Percentiles rank a stretch among this genome's conserved stretches.
Evolutionary conservation across 2,797 vertebrate species (phyloP).

Genomic region (Paratrypauchen microcephalus): DNA sequence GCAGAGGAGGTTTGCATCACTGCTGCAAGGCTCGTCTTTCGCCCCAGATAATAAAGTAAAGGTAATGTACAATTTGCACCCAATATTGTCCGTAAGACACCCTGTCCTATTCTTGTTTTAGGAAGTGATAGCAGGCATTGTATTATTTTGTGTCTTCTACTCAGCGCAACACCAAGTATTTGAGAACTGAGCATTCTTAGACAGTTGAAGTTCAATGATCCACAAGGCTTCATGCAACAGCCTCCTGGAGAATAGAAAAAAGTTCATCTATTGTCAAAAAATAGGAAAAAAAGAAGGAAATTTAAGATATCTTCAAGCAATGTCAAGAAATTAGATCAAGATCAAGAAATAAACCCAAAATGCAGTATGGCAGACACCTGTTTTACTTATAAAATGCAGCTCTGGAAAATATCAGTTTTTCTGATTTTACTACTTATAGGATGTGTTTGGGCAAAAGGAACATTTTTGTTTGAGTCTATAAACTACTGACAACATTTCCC

Average conservation of each 20-base stretch:
- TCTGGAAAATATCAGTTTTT: too few species aligned
- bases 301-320: background rate
- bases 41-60: conserved; percentile 13
- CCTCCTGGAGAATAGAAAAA: conserved; percentile 55
- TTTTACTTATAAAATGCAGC: conserved; percentile 37
- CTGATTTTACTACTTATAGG: too few species aligned
- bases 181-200: too few species aligned
- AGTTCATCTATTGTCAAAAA: background rate
- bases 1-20: conserved; percentile 16
- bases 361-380: background rate
- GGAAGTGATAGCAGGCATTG: conserved; percentile 22
- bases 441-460: too few species aligned
- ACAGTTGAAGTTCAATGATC: conserved; percentile 70
- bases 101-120: conserved; percentile 16
- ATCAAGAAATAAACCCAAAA: background rate
- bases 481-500: too few species aligned
- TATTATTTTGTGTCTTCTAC: conserved; percentile 20
- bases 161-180: too few species aligned
- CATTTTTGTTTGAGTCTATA: too few species aligned
- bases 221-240: conserved; percentile 59
- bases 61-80: conserved; percentile 4
- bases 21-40: conserved; percentile 8
- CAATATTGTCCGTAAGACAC: conserved; percentile 44
- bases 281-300: background rate
- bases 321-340: conserved; percentile 28